Base-by-base conservation (phyloP, 2,113 vertebrate species). In the Charadrius vociferus region DNA sequence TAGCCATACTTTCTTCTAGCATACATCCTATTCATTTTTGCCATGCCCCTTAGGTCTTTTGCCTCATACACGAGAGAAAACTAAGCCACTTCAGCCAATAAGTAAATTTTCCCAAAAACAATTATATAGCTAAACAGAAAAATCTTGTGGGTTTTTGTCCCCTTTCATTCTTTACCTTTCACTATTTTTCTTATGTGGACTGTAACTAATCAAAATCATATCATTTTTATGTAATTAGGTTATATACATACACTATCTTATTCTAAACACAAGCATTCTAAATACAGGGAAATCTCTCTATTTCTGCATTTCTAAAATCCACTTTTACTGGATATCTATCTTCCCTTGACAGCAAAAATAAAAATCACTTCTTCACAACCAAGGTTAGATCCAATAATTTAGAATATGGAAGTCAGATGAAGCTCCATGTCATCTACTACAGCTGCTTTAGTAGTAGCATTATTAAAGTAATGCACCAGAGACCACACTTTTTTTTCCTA, bases 61-160 rank as follows among this genome's bases (percentile, higher is more conserved):
- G 62, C 8, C 18, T 56, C 74, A 67, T 15, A 41, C 2, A 67
- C 4, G 14, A 80, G 17, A 49, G 19, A 73, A 86, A 92, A 50
- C 2, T 20, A 70, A 45, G 86, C 66, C 5, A 45, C 24, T 68
- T 61, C 30, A 58, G 20, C 37, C 14, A 92, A 19, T 24, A 22
- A 52, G 7, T 70, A 65, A 45, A 32, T 94, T 86, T 93, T 91
- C 15, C 6, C 24, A 6, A 47, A 66, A 62, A 0, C 0, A 66
- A 34, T 50, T 63, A n/a, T 4, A 34, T 5, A 41, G 15, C 49
- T 80, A 47, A 72, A 24, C 7, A 61, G 39, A 70, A 87, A 49
- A 81, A 67, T n/a, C 9, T 90, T 56, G 10, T 19, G 15, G 10
- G 0, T 3, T 62, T 9, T 37, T 58, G 7, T 4, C 0, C 5